A percentile compares a stretch with the other conserved stretches of the same genome.
Conservation (phyloP, 2,113 vertebrate genomes). For the Sclerurus mexicanus region DNA sequence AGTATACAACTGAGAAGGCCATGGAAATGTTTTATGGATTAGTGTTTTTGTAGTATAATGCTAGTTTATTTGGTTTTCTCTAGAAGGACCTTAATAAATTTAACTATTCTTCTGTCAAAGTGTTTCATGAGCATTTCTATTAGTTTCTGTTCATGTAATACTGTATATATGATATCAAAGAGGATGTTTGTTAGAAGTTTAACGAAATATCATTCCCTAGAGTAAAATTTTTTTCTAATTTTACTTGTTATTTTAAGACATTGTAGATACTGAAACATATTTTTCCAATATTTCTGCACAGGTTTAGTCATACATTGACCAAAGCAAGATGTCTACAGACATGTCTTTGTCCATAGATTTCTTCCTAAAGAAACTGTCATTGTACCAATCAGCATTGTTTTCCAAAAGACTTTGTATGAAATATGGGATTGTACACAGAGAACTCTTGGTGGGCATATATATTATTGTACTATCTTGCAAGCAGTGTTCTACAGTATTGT, state of each 20-base stretch:
- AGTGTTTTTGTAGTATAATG: neutral
- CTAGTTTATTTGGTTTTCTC: neutral
- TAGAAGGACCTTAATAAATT: neutral
- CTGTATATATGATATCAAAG: neutral
- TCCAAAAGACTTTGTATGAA: neutral
- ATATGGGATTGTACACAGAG: neutral
- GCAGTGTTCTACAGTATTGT: neutral
- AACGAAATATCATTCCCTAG: neutral
- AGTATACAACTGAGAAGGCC: neutral
- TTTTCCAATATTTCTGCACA: neutral
- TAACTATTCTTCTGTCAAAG: neutral
- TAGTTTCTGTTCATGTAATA: neutral
- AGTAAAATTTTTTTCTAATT: neutral
- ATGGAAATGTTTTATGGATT: neutral
- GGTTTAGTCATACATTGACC: neutral
- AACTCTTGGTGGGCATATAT: neutral
- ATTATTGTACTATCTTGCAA: neutral
- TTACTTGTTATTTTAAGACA: neutral
- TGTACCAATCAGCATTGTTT: neutral
- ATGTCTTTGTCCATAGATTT: neutral
- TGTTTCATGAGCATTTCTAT: neutral
- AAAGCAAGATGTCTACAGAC: neutral
- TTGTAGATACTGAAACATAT: neutral
- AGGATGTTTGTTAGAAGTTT: neutral
- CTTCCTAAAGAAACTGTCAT: neutral